Conservation (phyloP, 2,888 invertebrate genomes). For the Drosophila borealis region DNA sequence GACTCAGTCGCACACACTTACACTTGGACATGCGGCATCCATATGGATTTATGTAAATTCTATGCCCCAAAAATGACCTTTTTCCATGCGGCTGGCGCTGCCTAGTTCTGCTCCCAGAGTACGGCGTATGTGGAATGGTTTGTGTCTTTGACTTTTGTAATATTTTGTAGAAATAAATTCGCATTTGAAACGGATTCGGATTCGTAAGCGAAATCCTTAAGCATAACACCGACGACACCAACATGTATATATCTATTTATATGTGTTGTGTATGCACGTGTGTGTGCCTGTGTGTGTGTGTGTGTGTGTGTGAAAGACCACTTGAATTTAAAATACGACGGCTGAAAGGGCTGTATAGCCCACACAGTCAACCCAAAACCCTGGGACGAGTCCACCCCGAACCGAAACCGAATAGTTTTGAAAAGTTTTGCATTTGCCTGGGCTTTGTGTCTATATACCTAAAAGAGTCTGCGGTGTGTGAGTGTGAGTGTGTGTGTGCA, state of each 20-base stretch:
- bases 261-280: conserved; percentile 19
- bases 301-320: conserved; percentile 67
- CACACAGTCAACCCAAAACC: conserved; percentile 30
- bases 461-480: conserved; percentile 15
- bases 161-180: conserved; percentile 83
- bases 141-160: conserved; percentile 83
- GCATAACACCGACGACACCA: conserved; percentile 63
- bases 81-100: conserved; percentile 68
- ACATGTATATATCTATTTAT: conserved; percentile 32
- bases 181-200: conserved; percentile 83
- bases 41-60: conserved; percentile 84
- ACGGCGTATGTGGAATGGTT: conserved; percentile 26
- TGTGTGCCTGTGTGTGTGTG: conserved; percentile 32
- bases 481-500: conserved; percentile 41
- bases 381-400: conserved; percentile 35
- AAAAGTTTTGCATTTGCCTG: conserved; percentile 77
- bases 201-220: conserved; percentile 82
- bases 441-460: conserved; percentile 53
- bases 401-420: conserved; percentile 71
- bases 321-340: conserved; percentile 83
- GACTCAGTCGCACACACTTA: conserved; percentile 51
- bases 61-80: conserved; percentile 79
- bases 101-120: conserved; percentile 21
- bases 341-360: conserved; percentile 67
- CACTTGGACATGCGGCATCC: conserved; percentile 66